Conservation (phyloP, 2,113 vertebrate species). For the Paratilapia polleni region DNA sequence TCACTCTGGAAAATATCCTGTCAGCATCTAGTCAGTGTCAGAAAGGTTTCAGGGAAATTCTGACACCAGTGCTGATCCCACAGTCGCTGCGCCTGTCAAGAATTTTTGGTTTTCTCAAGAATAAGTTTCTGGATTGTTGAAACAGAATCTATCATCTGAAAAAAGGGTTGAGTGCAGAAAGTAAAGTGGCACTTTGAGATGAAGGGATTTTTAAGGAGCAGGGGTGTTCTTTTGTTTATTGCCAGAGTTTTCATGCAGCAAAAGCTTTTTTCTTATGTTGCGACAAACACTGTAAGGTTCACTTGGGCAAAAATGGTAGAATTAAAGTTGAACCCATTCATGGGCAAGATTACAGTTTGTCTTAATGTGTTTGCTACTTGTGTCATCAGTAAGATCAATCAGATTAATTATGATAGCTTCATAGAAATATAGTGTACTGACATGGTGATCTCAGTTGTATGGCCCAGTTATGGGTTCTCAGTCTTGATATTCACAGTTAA, state of each 20-base stretch:
- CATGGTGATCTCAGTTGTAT: neutral
- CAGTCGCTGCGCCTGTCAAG: neutral
- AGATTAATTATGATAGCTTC: neutral
- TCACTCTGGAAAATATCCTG: neutral
- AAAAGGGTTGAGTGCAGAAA: neutral
- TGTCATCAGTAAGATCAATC: neutral
- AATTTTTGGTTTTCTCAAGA: constrained; percentile 9
- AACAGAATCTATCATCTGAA: constrained; percentile 17
- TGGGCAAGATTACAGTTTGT: neutral
- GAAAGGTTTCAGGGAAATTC: neutral
- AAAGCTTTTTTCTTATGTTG: neutral
- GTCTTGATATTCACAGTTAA: neutral
- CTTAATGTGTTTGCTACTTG: too few species aligned
- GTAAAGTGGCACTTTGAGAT: constrained; percentile 9
- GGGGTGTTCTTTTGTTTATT: neutral
- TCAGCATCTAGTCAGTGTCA: neutral
- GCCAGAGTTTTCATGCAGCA: neutral
- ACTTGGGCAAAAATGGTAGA: rapidly evolving
- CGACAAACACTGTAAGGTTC: neutral
- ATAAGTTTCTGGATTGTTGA: constrained; percentile 8
- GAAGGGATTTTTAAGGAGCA: constrained; percentile 20
- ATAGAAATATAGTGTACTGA: neutral
- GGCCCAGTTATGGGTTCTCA: neutral
- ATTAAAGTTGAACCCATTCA: neutral
- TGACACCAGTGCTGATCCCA: neutral